Base-by-base conservation (phyloP, 2,888 invertebrate genomes). In the Branchellion lobata region DNA sequence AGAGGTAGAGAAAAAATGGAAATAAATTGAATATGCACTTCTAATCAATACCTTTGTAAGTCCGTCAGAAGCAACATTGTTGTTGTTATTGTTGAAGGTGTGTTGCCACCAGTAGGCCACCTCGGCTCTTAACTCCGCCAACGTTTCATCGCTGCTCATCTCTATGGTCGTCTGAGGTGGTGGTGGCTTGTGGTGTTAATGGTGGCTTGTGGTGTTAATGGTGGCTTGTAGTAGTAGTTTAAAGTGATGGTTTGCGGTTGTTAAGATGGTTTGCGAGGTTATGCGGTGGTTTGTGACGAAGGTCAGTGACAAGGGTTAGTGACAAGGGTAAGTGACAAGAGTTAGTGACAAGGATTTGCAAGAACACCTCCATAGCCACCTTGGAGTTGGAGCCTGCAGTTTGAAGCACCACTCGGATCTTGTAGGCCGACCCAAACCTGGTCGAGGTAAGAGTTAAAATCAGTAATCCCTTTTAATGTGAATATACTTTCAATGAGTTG, bases 81-180 rank as follows among this genome's bases (percentile, higher is more conserved):
- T 85, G 84, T 33, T 83, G 84, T 72, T 85, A 84, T 79, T 86
- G 86, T 80, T 85, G 85, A 57, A 53, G n/a, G 31, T 77, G 0
- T 47, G 83, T 82, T 95, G 94, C 93, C 95, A 95, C 95, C 95
- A 96, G 83, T 93, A 92, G n/a, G 94, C 93, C 79, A 96, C 94
- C 89, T 96, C 96, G 0, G 96, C 96, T 82, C 96, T 90, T 78
- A 96, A 89, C 87, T 96, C 96, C 1, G 95, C 95, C 34, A 96
- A 92, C 82, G 93, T 91, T 88, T 96, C 95, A n/a, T 92, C 91
- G 65, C 92, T 92, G 83, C 93, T 90, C 88, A 96, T 90, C 83
- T 93, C 92, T 21, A 96, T 89, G 29, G 92, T 90, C 29, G 93
- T 93, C 87, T 88, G 84, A 5, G n/a, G 14, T 14, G 11, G 8